phyloP scores from a whole-genome alignment of 2,113 vertebrate genomes.

The Ivindomyrus marchei region DNA sequence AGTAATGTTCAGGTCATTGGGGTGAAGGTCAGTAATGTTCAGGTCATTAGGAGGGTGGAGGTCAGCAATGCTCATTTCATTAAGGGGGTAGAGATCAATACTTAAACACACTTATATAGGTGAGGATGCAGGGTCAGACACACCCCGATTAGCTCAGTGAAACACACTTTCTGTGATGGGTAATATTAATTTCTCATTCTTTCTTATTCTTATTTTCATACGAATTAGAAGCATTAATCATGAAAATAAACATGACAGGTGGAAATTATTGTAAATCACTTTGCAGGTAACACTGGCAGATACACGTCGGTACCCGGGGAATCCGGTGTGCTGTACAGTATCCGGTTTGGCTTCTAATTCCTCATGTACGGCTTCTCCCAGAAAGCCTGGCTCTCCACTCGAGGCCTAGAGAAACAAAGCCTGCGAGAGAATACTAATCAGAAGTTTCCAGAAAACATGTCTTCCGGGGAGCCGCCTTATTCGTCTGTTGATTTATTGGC shows the following conservation, averaged over 20 bases:
- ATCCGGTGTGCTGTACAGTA: not conserved
- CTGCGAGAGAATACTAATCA: not conserved
- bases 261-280: not conserved
- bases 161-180: not conserved
- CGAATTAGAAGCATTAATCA: not conserved
- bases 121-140: not conserved
- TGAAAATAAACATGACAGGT: not conserved
- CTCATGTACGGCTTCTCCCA: not conserved
- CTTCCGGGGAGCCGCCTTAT: not conserved
- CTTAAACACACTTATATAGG: not conserved
- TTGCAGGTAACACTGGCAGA: not conserved
- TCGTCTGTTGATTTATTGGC: slow-evolving; percentile 17
- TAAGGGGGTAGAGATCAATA: not conserved
- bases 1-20: not conserved
- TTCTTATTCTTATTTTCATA: not conserved
- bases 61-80: not conserved
- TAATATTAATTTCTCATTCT: not conserved
- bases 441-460: slow-evolving; percentile 2
- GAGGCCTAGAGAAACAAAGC: not conserved
- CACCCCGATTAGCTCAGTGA: not conserved
- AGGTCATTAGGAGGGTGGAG: not conserved
- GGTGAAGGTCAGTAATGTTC: not conserved
- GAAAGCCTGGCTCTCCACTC: not conserved
- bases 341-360: not conserved
- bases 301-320: not conserved